Evolutionary conservation across 2,113 vertebrate genomes (phyloP).

Genomic region (Tamias sibiricus): DNA sequence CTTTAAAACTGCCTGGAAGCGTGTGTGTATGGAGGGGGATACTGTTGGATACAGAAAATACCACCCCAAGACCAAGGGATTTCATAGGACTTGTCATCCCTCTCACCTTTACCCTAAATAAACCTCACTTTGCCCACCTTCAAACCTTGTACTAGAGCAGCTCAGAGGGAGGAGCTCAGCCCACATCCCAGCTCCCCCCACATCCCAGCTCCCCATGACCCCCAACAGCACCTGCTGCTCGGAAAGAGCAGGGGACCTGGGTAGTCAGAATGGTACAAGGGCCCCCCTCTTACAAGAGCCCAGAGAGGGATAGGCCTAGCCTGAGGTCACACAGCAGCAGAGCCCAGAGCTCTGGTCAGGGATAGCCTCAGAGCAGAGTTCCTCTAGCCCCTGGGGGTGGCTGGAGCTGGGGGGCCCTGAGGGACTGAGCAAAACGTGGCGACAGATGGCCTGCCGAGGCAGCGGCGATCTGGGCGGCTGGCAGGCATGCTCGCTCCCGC

Average conservation of each 20-base stretch:
- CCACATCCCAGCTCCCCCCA: neutral
- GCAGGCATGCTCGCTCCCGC: conserved; percentile 83
- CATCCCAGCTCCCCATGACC: neutral
- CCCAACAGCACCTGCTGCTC: neutral
- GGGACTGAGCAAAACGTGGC: conserved; percentile 81
- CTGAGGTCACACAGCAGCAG: conserved; percentile 77
- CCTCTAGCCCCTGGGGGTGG: conserved; percentile 74
- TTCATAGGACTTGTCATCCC: neutral
- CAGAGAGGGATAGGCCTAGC: conserved; percentile 74
- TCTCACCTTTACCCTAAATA: neutral
- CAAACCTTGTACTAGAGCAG: neutral
- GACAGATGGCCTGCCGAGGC: conserved; percentile 85
- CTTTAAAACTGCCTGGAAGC: neutral
- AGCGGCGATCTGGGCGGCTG: conserved; percentile 85
- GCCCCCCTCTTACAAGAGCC: neutral
- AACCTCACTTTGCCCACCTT: neutral
- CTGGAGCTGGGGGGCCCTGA: conserved; percentile 75
- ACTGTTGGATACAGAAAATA: neutral
- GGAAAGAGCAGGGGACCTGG: neutral
- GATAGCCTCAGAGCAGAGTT: conserved; percentile 59
- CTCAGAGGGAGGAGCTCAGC: neutral
- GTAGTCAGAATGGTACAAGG: too few species aligned
- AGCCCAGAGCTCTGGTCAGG: neutral
- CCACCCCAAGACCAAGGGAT: neutral
- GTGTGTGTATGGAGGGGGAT: neutral